Evolutionary conservation across 2,888 invertebrate genomes (phyloP).

Genomic region (Netelia melanura): DNA sequence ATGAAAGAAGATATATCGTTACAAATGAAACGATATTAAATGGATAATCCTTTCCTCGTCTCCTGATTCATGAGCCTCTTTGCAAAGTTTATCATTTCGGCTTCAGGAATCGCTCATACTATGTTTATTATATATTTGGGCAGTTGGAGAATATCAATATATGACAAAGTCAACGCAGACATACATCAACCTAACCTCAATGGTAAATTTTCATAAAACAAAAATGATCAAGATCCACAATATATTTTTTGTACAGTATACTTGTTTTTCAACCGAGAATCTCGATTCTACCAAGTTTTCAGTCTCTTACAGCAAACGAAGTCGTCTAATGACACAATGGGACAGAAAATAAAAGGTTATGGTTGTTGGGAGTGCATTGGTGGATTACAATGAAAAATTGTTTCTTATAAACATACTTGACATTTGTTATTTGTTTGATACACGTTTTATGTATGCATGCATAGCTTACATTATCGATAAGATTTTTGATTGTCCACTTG

Average conservation of each 20-base stretch:
- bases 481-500: not conserved
- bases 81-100: not conserved
- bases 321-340: too few species aligned
- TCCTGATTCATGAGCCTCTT: not conserved
- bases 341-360: too few species aligned
- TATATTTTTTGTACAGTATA: too few species aligned
- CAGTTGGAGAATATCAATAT: not conserved
- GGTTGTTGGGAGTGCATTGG: too few species aligned
- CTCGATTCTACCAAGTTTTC: too few species aligned
- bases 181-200: constrained; percentile 12
- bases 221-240: too few species aligned
- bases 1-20: not conserved
- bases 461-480: not conserved
- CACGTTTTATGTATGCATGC: not conserved
- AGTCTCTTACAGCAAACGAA: too few species aligned
- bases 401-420: not conserved
- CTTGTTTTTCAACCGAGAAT: too few species aligned
- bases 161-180: not conserved
- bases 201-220: not conserved
- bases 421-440: not conserved
- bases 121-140: not conserved
- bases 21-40: not conserved
- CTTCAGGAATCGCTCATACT: not conserved
- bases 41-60: constrained; percentile 1
- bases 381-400: not conserved